A percentile compares a stretch with the other conserved stretches of the same genome.
These are phyloP conservation scores for Semnopithecus entellus DNA, from an alignment of 2,113 vertebrate genomes.

Conservation along the genomic window DNA sequence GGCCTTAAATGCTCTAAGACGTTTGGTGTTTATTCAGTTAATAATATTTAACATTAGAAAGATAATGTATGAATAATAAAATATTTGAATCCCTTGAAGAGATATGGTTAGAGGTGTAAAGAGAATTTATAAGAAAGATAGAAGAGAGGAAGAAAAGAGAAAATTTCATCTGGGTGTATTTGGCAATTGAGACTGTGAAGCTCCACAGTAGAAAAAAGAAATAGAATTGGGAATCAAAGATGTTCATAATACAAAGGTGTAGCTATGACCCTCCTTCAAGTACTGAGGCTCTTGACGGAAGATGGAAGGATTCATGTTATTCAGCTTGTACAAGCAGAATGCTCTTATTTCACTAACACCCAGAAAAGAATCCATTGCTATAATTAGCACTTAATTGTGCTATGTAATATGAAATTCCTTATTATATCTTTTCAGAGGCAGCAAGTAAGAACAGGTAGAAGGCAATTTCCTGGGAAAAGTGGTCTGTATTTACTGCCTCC, in stretches of 20 bases:
- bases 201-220: background rate
- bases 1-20: background rate
- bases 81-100: background rate
- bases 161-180: background rate
- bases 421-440: slow-evolving; percentile 32
- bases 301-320: background rate
- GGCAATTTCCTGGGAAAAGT: background rate
- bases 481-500: background rate
- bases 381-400: background rate
- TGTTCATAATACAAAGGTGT: background rate
- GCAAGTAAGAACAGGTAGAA: slow-evolving; percentile 31
- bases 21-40: background rate
- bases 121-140: background rate
- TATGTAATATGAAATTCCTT: slow-evolving; percentile 34
- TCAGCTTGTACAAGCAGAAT: background rate
- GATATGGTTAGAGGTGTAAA: background rate
- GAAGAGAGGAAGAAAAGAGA: background rate
- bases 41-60: background rate
- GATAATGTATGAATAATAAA: background rate
- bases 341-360: slow-evolving; percentile 10
- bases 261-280: background rate
- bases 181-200: background rate
- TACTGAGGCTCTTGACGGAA: background rate
- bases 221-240: background rate
- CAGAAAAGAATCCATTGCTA: background rate